A percentile compares a stretch with the other conserved stretches of the same genome.
Evolutionary conservation across 2,113 vertebrate genomes (phyloP).

Genomic region (Erpornis zantholeuca): DNA sequence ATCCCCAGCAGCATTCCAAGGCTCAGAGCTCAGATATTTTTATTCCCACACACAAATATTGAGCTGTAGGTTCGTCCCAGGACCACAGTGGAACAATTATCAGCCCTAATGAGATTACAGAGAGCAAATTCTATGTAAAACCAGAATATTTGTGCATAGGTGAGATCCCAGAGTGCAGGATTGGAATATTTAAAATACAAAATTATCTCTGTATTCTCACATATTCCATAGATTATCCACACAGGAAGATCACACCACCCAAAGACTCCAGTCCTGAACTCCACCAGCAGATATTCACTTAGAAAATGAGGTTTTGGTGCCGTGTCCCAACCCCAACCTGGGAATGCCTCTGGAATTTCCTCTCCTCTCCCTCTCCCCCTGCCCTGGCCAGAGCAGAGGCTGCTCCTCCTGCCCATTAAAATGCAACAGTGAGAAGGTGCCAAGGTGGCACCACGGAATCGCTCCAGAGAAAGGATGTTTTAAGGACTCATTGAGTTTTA

Average conservation of each 20-base stretch:
- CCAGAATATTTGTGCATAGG: neutral
- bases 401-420: neutral
- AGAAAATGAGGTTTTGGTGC: fast-evolving
- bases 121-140: neutral
- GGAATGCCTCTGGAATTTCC: neutral
- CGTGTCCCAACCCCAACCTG: fast-evolving
- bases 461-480: neutral
- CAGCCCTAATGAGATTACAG: neutral
- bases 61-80: neutral
- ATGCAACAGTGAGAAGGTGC: neutral
- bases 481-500: neutral
- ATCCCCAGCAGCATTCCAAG: neutral
- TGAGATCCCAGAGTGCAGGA: neutral
- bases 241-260: neutral
- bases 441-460: neutral
- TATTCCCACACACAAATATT: neutral
- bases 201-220: fast-evolving
- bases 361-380: neutral
- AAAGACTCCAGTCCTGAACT: neutral
- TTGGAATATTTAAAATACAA: neutral
- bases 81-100: neutral
- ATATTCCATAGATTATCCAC: fast-evolving
- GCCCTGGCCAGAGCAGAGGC: fast-evolving
- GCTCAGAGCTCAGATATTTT: neutral
- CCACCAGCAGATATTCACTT: fast-evolving